These are phyloP conservation scores for Copidosoma aretas DNA, from an alignment of 2,888 invertebrate species.

Conservation along the genomic window DNA sequence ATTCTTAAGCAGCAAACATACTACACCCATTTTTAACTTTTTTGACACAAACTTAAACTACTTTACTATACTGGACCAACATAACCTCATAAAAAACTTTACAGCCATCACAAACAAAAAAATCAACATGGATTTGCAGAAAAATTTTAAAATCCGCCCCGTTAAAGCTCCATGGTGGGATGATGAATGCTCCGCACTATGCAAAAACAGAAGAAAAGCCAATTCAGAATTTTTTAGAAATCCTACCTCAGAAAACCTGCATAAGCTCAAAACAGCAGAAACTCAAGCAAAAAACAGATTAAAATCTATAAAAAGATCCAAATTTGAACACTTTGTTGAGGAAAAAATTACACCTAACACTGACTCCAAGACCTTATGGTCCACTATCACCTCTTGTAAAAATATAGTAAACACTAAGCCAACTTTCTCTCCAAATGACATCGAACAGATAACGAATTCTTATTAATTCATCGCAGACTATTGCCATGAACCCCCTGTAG, in stretches of 20 bases:
- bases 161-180: not conserved
- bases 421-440: not conserved
- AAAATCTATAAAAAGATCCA: not conserved
- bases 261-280: not conserved
- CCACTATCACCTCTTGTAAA: not conserved
- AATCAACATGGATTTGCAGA: not conserved
- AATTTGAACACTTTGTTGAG: not conserved
- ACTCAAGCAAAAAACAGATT: not conserved
- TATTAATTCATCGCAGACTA: conserved; percentile 1
- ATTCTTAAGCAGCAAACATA: not conserved
- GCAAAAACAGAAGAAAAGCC: not conserved
- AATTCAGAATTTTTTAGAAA: not conserved
- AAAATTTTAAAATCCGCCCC: not conserved
- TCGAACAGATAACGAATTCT: not conserved
- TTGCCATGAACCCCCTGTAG: not conserved
- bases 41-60: too few species aligned
- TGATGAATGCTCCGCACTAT: not conserved
- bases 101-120: not conserved
- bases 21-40: not conserved
- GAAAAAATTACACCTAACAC: not conserved
- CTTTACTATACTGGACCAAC: not conserved
- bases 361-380: not conserved
- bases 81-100: not conserved
- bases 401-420: not conserved
- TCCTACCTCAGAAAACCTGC: not conserved